Evolutionary conservation across 2,797 vertebrate genomes (phyloP).

Genomic region (Myiotriccus ornatus): DNA sequence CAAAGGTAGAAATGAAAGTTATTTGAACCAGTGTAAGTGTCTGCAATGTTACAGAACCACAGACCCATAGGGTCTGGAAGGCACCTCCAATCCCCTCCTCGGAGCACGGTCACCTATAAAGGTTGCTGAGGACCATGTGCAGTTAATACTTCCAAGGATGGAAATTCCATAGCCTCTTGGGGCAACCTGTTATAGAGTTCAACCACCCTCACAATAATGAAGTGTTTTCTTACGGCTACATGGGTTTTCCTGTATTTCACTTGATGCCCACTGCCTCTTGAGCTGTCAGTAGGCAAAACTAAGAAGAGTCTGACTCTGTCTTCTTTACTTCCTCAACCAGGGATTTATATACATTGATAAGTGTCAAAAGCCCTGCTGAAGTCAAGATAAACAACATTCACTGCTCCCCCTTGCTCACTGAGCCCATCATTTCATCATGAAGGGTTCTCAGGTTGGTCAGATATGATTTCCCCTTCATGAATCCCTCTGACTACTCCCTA

Average conservation of each 20-base stretch:
- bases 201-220: not conserved
- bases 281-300: not conserved
- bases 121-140: not conserved
- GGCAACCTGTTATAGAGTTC: not conserved
- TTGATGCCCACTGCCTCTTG: not conserved
- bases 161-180: not conserved
- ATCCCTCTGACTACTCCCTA: not conserved
- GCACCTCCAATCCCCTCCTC: not conserved
- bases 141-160: not conserved
- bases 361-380: not conserved
- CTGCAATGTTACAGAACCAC: not conserved
- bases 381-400: not conserved
- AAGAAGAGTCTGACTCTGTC: not conserved
- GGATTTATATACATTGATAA: not conserved
- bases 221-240: not conserved
- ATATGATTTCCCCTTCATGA: not conserved
- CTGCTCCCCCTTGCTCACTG: fast-evolving
- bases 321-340: not conserved
- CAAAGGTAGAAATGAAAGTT: not conserved
- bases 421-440: not conserved
- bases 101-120: not conserved
- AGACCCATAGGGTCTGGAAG: not conserved
- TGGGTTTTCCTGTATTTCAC: not conserved
- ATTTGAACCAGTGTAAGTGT: not conserved
- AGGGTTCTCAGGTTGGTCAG: not conserved